Evolutionary conservation across 2,888 invertebrate genomes (phyloP), one percentile per base, ranked within the genome.

Genomic region (Phyllotreta cruciferae): DNA sequence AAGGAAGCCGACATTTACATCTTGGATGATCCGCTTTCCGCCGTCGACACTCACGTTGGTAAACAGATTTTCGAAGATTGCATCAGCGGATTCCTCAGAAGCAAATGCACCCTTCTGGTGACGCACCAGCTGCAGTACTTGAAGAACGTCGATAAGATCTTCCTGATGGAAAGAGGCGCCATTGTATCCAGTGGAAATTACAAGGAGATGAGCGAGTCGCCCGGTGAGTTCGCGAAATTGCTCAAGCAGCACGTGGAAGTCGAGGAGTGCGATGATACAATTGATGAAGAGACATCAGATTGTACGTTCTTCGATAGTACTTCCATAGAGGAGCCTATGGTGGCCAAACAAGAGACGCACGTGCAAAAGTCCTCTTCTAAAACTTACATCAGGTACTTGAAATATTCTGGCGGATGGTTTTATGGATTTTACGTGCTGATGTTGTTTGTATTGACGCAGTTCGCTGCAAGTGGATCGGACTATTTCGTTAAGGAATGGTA

Each of bases 61-160:
- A 85, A 87, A 64, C 88, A 90, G 77, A 80, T 93, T 4, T 92
- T 92, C 74, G 87, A 91, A 53, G 86, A 90, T 78, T 92, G 91
- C 57, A 88, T 92, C 60, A 81, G 62, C 78, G 49, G 82, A 1
- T 82, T 82, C 56, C 72, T 85, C 64, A 81, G 82, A 9, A 81
- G 87, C 64, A 87, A 89, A 75, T 90, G 91, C 1, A 83, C 90
- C 34, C 85, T 94, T 66, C 85, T 94, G 7, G 90, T 93, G 63
- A 94, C 94, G 0, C 94, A 94, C 79, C 94, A 94, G 77, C 81
- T 93, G 24, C 94, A 94, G 75, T 91, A 90, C 73, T 83, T 91
- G 35, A 86, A 86, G 71, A 75, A 83, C n/a, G 89, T 87, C 0
- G 87, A 89, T 77, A 83, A 83, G 64, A 85, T 91, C 52, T 80